Evolutionary conservation across 2,113 vertebrate species (phyloP).

Genomic region (Hippopotamus amphibius): DNA sequence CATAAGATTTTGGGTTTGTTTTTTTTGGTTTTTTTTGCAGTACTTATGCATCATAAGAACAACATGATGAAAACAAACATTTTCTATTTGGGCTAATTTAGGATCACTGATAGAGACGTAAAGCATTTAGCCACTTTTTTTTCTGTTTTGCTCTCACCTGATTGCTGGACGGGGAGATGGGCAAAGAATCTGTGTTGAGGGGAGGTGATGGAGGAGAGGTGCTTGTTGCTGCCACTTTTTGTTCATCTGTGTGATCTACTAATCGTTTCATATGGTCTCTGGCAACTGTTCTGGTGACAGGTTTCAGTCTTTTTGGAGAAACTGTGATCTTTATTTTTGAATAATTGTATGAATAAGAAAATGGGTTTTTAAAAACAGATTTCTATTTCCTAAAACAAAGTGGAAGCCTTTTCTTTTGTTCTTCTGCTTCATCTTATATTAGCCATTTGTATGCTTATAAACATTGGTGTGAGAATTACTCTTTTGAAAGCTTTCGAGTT

Average conservation of each 20-base stretch:
- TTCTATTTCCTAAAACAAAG: conserved; percentile 52
- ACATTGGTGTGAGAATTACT: background rate
- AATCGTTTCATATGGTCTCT: background rate
- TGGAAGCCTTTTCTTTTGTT: conserved; percentile 10
- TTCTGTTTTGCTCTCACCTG: background rate
- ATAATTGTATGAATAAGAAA: conserved; percentile 4
- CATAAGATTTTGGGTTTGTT: background rate
- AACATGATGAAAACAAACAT: background rate
- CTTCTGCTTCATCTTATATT: background rate
- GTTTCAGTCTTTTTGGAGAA: background rate
- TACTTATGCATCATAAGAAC: background rate
- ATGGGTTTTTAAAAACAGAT: background rate
- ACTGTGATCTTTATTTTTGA: conserved; percentile 50
- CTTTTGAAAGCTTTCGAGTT: background rate
- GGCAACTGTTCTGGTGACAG: background rate
- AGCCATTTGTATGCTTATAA: background rate
- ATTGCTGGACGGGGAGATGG: background rate
- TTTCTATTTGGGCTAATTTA: conserved; percentile 31
- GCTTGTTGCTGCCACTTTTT: background rate
- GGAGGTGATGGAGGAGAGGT: background rate
- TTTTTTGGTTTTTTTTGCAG: background rate
- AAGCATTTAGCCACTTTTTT: background rate
- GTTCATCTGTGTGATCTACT: background rate
- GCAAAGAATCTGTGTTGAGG: background rate
- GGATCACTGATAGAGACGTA: background rate